Evolutionary conservation across 2,888 invertebrate species (phyloP), one percentile per base, ranked within the genome.

Genomic region (Dyspetes luteomarginatus): DNA sequence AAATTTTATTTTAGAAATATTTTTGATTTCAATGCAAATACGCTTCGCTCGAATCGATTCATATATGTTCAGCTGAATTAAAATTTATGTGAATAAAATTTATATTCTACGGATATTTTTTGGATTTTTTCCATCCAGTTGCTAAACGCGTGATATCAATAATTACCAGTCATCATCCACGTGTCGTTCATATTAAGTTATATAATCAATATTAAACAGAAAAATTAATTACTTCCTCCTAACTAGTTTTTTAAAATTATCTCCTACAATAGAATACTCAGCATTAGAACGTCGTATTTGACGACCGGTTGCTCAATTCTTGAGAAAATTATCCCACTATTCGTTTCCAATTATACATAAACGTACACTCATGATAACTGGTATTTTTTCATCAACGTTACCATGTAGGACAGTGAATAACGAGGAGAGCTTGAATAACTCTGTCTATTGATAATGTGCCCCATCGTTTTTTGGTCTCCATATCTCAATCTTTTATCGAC

Each of bases 241-340:
- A 43, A 67, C 75, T 67, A 15, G 71, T 71, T 60, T 71, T 58
- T 58, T 30, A 36, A 30, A 15, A 62, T 62, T n/a, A 41, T 62
- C 52, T 72, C 52, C 52, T 52, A 43, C 30, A 62, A 52, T 76
- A 28, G 7, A 43, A 62, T 56, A 15, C 15, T 15, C 28, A 15
- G 17, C 48, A 17, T 15, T 2, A 48, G 28, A 62, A n/a, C 41
- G 36, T 52, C 48, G 52, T 68, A 45, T 22, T 41, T 45, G 41
- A 55, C 76, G 30, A 68, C 62, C 62, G 62, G 62, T 69, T 76
- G 30, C 17, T 48, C 62, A 28, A 58, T 36, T 65, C 24, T 50
- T 36, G 62, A 68, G 9, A n/a, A 50, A 76, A 75, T 43, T 68
- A 56, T 56, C 30, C 67, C 45, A 28, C n/a, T 28, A 28, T 48